Base-by-base conservation (phyloP, 2,797 vertebrate species). In the Eleutherodactylus coqui region DNA sequence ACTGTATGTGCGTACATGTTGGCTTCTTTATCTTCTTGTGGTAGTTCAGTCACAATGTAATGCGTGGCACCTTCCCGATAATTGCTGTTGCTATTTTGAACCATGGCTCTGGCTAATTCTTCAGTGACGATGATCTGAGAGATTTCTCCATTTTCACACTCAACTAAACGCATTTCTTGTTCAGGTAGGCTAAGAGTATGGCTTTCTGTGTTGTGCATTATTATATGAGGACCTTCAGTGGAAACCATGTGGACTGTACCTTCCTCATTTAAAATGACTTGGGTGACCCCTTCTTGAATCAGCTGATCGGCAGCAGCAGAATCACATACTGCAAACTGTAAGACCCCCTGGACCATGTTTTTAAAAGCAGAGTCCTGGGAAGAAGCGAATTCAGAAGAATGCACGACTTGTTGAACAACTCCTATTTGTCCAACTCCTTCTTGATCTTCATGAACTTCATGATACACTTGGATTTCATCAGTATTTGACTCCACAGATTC, bases 11-110 rank as follows among this genome's bases (percentile, higher is more conserved):
- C 92, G 72, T 96, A 97, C 84, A 97, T 80, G 1, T 91, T 86
- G 0, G 93, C 90, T 79, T 96, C 95, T 49, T 96, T 94, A 88
- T 94, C 93, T 47, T 93, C 94, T 4, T 96, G 93, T 24, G 97
- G 96, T 92, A 99, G 92, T 92, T 97, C 97, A 0, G 98, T 98
- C 85, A 99, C 97, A 0, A 99, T 97, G 91, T 98, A 99, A 92
- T 99, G 98, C 0, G 97, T 99, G 4, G 94, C 76, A 3, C 94
- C 94, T 86, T 94, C 94, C 0, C 94, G 86, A 82, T 94, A 95
- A 85, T 80, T 21, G 0, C 90, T 82, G 3, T 76, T 58, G 0
- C 92, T 91, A 75, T 92, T 92, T 7, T 90, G 91, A 69, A 92
- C 94, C 95, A 96, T 94, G 58, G 95, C 95, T 89, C 93, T 93